These are phyloP conservation scores for Clarias macrocephalus DNA, from an alignment of 2,113 vertebrate genomes.

Conservation along the genomic window DNA sequence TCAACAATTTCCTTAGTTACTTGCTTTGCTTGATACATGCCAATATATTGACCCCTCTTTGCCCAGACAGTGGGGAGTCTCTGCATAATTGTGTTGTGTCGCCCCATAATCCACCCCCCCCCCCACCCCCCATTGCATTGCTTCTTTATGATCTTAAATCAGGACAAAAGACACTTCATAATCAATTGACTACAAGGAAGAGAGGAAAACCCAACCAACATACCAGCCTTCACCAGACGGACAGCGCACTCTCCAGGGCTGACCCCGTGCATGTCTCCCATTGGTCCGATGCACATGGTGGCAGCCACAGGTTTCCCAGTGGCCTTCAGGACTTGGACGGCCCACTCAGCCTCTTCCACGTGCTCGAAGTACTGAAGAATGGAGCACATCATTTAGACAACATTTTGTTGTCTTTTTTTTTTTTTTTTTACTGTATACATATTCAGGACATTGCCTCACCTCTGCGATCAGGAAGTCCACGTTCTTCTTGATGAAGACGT, in stretches of 20 bases:
- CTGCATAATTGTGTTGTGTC: no score
- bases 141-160: neutral
- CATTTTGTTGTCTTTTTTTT: neutral
- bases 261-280: conserved; percentile 88
- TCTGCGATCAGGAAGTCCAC: conserved; percentile 97
- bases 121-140: neutral
- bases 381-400: neutral
- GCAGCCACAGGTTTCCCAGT: conserved; percentile 88
- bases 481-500: conserved; percentile 86
- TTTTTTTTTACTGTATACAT: neutral
- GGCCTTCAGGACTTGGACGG: conserved; percentile 85
- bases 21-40: no score
- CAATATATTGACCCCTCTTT: no score
- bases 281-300: conserved; percentile 88
- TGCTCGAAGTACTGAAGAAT: conserved; percentile 93
- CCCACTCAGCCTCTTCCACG: conserved; percentile 95
- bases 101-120: no score
- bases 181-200: neutral
- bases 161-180: neutral
- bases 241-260: conserved; percentile 88
- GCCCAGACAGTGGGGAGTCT: no score
- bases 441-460: conserved; percentile 66
- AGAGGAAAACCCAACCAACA: neutral
- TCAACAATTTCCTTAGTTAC: no score
- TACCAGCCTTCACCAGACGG: conserved; percentile 89